These are phyloP conservation scores for Girardia tigrina DNA, from an alignment of 2,888 invertebrate species.

Conservation along the genomic window DNA sequence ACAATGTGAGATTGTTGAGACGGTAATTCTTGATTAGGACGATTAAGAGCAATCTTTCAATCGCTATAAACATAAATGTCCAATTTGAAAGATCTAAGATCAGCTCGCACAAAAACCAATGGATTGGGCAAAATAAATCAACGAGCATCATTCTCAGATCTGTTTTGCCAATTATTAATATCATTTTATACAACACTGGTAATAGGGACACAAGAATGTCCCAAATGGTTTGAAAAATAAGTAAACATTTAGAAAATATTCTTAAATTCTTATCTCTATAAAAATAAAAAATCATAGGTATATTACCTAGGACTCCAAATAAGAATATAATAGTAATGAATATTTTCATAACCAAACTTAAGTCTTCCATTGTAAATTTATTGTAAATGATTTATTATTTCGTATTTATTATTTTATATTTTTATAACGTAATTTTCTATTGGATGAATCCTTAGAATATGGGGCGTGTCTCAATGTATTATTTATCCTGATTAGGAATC, in stretches of 20 bases:
- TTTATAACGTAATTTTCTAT: conserved; percentile 2
- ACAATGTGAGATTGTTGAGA: conserved; percentile 12
- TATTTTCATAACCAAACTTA: background rate
- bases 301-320: background rate
- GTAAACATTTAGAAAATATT: conserved; percentile 6
- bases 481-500: no score
- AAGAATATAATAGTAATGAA: background rate
- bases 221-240: conserved; percentile 3
- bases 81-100: conserved; percentile 20
- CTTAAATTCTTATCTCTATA: conserved; percentile 16
- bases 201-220: background rate
- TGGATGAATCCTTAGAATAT: background rate
- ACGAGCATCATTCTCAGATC: conserved; percentile 20
- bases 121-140: background rate
- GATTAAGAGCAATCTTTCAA: conserved; percentile 12
- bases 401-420: background rate
- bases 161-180: background rate
- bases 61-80: conserved; percentile 11
- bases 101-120: conserved; percentile 9
- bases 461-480: background rate
- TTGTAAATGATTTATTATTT: background rate
- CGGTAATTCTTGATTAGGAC: conserved; percentile 9
- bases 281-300: conserved; percentile 12
- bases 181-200: background rate
- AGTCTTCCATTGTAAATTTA: background rate